phyloP scores from a whole-genome alignment of 2,888 invertebrate genomes.

The Melanchra persicariae region DNA sequence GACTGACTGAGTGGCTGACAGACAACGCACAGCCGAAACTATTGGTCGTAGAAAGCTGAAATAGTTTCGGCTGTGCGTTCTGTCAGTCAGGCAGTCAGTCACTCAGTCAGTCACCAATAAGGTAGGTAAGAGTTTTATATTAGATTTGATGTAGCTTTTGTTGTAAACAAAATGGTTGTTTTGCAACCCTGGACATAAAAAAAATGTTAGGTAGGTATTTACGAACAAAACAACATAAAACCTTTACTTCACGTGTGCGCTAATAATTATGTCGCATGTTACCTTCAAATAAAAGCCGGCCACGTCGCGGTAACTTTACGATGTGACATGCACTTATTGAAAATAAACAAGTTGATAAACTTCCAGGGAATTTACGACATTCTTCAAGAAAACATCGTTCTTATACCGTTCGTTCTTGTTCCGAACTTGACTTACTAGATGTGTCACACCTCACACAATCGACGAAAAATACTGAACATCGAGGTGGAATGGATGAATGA shows the following conservation, averaged over 20 bases:
- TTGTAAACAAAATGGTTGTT: too few relatives aligned
- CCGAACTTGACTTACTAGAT: slow-evolving; percentile 31
- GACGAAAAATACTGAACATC: too few relatives aligned
- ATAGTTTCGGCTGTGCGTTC: too few relatives aligned
- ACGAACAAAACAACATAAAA: not conserved
- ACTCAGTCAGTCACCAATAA: too few relatives aligned
- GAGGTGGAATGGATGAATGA: not conserved
- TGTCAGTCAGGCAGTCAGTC: too few relatives aligned
- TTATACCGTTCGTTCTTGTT: slow-evolving; percentile 44
- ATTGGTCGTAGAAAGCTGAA: too few relatives aligned
- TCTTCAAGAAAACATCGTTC: slow-evolving; percentile 53
- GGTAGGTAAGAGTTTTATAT: too few relatives aligned
- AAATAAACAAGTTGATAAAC: slow-evolving; percentile 51
- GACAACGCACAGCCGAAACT: too few relatives aligned
- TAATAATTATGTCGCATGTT: slow-evolving; percentile 52
- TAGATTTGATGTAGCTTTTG: too few relatives aligned
- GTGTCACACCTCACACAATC: slow-evolving; percentile 3
- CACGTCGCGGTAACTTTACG: slow-evolving; percentile 41
- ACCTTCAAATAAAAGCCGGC: slow-evolving; percentile 28
- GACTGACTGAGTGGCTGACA: too few relatives aligned
- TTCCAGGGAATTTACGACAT: slow-evolving; percentile 52
- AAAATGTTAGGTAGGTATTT: too few relatives aligned
- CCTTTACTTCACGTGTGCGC: not conserved
- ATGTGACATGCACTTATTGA: slow-evolving; percentile 56
- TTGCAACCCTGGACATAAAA: too few relatives aligned